These are phyloP conservation scores for Auanema freiburgensis DNA, from an alignment of 2,888 invertebrate species.

Conservation along the genomic window DNA sequence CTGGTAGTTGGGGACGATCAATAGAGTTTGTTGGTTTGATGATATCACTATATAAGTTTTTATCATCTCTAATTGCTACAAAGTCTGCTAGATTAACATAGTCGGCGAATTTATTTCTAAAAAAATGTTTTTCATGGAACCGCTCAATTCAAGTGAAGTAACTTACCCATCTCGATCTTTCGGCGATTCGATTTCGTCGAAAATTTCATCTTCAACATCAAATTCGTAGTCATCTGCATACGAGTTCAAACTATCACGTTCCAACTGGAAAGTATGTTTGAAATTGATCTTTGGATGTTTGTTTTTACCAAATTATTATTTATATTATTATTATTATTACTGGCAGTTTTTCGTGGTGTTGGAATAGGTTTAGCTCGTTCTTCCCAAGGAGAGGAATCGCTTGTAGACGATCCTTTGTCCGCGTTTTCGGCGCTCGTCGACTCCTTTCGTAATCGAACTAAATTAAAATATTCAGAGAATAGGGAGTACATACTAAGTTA, in stretches of 20 bases:
- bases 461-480: neutral
- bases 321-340: slow-evolving; percentile 16
- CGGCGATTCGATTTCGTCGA: slow-evolving; percentile 42
- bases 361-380: slow-evolving; percentile 46
- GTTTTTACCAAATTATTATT: neutral
- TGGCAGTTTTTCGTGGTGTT: slow-evolving; percentile 26
- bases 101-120: slow-evolving; percentile 31
- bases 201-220: slow-evolving; percentile 55
- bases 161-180: slow-evolving; percentile 14
- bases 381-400: slow-evolving; percentile 51
- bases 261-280: slow-evolving; percentile 34
- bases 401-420: slow-evolving; percentile 39
- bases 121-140: neutral
- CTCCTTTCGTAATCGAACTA: slow-evolving; percentile 19
- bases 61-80: slow-evolving; percentile 50
- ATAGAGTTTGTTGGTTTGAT: slow-evolving; percentile 28
- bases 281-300: neutral
- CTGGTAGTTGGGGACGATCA: slow-evolving; percentile 38
- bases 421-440: slow-evolving; percentile 11
- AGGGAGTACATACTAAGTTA: neutral
- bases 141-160: neutral
- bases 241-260: slow-evolving; percentile 56
- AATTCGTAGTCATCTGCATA: slow-evolving; percentile 58
- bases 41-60: slow-evolving; percentile 51
- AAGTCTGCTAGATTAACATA: slow-evolving; percentile 58